These are phyloP conservation scores for Cacoxenus indagator DNA, from an alignment of 2,888 invertebrate species.

Conservation along the genomic window DNA sequence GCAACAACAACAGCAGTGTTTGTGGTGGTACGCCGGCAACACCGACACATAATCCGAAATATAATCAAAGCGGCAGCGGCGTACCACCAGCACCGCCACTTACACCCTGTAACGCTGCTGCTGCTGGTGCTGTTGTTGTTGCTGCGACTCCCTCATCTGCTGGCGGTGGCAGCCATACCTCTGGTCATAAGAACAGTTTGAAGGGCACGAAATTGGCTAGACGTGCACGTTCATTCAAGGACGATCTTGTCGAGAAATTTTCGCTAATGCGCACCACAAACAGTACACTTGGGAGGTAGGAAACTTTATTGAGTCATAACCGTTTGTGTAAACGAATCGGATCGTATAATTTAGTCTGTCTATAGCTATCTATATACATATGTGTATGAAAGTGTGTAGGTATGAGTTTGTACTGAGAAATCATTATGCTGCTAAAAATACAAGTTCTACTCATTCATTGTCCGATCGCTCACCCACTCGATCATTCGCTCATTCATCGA, in stretches of 20 bases:
- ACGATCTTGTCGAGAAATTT: slow-evolving; percentile 91
- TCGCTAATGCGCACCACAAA: slow-evolving; percentile 89
- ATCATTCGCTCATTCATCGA: neutral
- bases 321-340: too few relatives aligned
- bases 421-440: too few relatives aligned
- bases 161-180: slow-evolving; percentile 47
- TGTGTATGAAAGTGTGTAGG: neutral
- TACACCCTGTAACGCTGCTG: slow-evolving; percentile 22
- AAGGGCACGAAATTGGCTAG: slow-evolving; percentile 89
- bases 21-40: slow-evolving; percentile 37
- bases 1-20: slow-evolving; percentile 32
- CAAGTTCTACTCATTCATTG: too few relatives aligned
- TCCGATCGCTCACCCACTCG: neutral
- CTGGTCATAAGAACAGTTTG: slow-evolving; percentile 81
- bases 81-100: slow-evolving; percentile 22
- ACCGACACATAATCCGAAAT: slow-evolving; percentile 15
- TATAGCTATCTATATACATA: neutral
- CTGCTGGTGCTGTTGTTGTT: slow-evolving; percentile 34
- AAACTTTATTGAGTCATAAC: too few relatives aligned
- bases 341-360: too few relatives aligned
- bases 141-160: slow-evolving; percentile 53
- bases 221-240: slow-evolving; percentile 91
- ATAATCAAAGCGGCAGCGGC: neutral
- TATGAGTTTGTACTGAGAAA: neutral
- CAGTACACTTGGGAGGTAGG: slow-evolving; percentile 71